These are phyloP conservation scores for Siniperca chuatsi DNA, from an alignment of 2,113 vertebrate species.

Conservation along the genomic window DNA sequence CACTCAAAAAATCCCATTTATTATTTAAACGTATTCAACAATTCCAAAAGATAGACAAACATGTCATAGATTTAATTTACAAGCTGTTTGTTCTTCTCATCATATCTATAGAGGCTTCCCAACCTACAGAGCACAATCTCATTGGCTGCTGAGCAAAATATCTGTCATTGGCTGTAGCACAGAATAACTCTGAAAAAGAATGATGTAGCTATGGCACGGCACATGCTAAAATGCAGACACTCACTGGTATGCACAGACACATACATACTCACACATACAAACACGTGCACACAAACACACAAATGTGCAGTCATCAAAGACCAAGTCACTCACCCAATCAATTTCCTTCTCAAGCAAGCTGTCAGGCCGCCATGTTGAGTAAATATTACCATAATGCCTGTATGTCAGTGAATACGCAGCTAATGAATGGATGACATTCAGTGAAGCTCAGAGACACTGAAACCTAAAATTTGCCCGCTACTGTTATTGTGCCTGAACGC, in stretches of 20 bases:
- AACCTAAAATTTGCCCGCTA: slow-evolving; percentile 62
- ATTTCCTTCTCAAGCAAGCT: slow-evolving; percentile 75
- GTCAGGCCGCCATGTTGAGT: slow-evolving; percentile 77
- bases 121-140: slow-evolving; percentile 74
- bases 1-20: slow-evolving; percentile 85
- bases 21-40: slow-evolving; percentile 88
- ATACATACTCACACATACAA: slow-evolving; percentile 39
- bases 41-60: slow-evolving; percentile 85
- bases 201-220: slow-evolving; percentile 75
- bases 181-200: slow-evolving; percentile 73
- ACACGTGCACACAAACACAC: slow-evolving; percentile 44
- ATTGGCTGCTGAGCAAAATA: slow-evolving; percentile 80
- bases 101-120: slow-evolving; percentile 65
- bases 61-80: slow-evolving; percentile 81
- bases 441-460: slow-evolving; percentile 67
- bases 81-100: slow-evolving; percentile 79
- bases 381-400: slow-evolving; percentile 79
- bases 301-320: slow-evolving; percentile 66
- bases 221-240: slow-evolving; percentile 81
- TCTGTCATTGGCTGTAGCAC: slow-evolving; percentile 77
- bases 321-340: slow-evolving; percentile 75
- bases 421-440: slow-evolving; percentile 80
- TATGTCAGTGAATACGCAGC: slow-evolving; percentile 73
- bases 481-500: slow-evolving; percentile 38
- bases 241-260: slow-evolving; percentile 58